Base-by-base conservation (phyloP, 2,888 invertebrate genomes). In the Reticulitermes lucifugus region DNA sequence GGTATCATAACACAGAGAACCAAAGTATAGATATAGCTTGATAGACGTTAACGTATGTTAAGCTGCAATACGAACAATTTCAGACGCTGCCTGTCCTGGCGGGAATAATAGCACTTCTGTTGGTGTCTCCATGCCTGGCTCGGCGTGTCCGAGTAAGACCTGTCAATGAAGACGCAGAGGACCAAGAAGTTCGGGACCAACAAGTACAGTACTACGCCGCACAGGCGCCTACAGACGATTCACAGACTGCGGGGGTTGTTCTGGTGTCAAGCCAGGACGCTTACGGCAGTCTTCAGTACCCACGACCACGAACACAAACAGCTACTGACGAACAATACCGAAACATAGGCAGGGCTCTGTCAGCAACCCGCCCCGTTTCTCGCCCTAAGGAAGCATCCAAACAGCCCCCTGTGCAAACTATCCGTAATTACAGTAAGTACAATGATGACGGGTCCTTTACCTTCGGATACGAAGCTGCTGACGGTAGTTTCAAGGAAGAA, bases 401-500 rank as follows among this genome's bases (percentile, higher is more conserved):
- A 90, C 92, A 94, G 81, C 95, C 96, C 4, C 96, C 96, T 0
- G 96, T 96, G 0, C 96, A 96, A 91, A 96, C 96, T 25, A 95
- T 96, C 88, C 92, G 96, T 86, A 96, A 96, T 89, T 96, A 96
- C 91, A 96, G 96, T 89, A 96, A 96, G 91, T 93, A 94, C 41
- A 96, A 96, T 90, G 96, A 96, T 89, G 96, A 96, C 88, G 96
- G 96, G 85, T 96, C 95, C 85, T 96, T 96, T 91, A 96, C 96
- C 14, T 96, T 96, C 90, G 96, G 96, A 65, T 96, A 96, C 91
- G 96, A 96, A 91, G 95, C 96, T 1, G 96, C 96, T 21, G 96
- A 96, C 89, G 96, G 96, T 0, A 95, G 95, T 86, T 97, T 96
- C 92, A 96, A 96, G 89, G 96, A 97, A 89, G 96, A 97, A 90